Evolutionary conservation across 2,888 invertebrate species (phyloP).

Genomic region (Danaus chrysippus): DNA sequence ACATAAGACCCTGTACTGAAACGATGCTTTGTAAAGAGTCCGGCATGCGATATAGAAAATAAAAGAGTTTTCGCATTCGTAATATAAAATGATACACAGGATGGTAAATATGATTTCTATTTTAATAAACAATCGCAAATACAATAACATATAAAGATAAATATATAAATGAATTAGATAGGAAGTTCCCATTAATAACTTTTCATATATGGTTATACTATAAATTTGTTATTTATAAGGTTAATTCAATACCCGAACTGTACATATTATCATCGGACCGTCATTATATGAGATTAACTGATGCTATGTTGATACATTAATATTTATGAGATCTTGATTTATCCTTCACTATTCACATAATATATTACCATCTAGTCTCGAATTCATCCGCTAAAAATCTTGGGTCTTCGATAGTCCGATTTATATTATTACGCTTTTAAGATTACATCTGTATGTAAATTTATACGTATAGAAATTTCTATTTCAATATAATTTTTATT

Average conservation of each 20-base stretch:
- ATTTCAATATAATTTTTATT: no score
- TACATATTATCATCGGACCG: conserved; percentile 11
- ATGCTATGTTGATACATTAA: conserved; percentile 15
- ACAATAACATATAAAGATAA: background rate
- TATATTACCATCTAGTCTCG: conserved; percentile 1
- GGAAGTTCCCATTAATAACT: background rate
- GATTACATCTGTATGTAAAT: background rate
- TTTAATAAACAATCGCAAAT: background rate
- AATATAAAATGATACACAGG: conserved; percentile 16
- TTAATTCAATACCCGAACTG: background rate
- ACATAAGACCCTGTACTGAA: conserved; percentile 30
- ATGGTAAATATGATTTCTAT: background rate
- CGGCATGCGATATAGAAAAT: conserved; percentile 32
- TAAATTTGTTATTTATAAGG: background rate
- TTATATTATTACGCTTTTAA: background rate
- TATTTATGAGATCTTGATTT: conserved; percentile 18
- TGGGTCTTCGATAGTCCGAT: background rate
- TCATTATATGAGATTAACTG: conserved; percentile 14
- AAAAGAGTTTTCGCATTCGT: conserved; percentile 20
- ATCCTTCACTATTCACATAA: conserved; percentile 10
- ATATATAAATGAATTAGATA: background rate
- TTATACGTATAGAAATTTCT: background rate
- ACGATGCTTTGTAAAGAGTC: conserved; percentile 32
- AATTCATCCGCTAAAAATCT: background rate
- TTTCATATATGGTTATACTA: background rate